Evolutionary conservation across 2,888 invertebrate species (phyloP).

Genomic region (Fissipunctia ypsillon): DNA sequence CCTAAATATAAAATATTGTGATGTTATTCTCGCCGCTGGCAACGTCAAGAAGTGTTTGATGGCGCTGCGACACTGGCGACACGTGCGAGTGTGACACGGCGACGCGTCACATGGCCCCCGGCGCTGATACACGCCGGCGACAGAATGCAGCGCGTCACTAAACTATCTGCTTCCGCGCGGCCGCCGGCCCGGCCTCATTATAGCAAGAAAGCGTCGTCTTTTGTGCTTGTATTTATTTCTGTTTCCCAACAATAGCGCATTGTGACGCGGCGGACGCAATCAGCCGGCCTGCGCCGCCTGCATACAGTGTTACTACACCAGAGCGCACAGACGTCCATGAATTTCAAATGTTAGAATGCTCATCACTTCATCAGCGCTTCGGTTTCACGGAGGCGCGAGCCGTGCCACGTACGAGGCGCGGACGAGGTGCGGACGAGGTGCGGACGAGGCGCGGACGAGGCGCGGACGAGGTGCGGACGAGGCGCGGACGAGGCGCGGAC

Average conservation of each 20-base stretch:
- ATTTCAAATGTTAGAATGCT: neutral
- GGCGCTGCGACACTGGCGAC: neutral
- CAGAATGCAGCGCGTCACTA: conserved; percentile 41
- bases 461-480: too few species aligned
- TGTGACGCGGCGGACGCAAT: conserved; percentile 68
- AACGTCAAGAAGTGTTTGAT: neutral
- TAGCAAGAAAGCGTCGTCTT: conserved; percentile 61
- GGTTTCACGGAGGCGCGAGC: neutral
- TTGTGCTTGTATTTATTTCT: conserved; percentile 65
- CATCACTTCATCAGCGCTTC: neutral
- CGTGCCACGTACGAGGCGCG: neutral
- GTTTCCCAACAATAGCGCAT: conserved; percentile 66
- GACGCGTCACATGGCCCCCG: conserved; percentile 4
- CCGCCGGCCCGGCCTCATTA: conserved; percentile 59
- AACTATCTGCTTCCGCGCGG: conserved; percentile 53
- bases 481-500: too few species aligned
- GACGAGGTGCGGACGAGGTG: too few species aligned
- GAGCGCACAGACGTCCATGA: neutral
- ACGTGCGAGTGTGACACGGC: neutral
- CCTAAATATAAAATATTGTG: neutral
- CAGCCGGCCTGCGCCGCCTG: conserved; percentile 15
- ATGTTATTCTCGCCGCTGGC: neutral
- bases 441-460: neutral
- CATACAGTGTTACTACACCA: neutral
- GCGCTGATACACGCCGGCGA: conserved; percentile 3